Base-by-base conservation (phyloP, 2,888 invertebrate genomes). In the Netelia melanura region DNA sequence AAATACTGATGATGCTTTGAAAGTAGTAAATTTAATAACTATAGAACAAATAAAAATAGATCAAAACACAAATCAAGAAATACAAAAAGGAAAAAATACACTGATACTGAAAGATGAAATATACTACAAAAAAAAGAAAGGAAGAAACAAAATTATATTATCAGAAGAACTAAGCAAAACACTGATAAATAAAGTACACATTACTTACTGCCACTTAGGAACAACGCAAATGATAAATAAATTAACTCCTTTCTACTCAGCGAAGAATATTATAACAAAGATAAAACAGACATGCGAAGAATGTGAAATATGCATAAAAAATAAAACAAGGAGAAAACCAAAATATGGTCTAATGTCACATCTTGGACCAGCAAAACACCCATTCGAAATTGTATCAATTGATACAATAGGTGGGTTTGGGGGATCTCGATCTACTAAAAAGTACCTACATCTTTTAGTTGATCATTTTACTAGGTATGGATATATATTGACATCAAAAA, bases 311-410 rank as follows among this genome's bases (percentile, higher is more conserved):
- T 72, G 71, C 21, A 43, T 58, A 9, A 72, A 72, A 58, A 72
- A 72, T 38, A 72, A 72, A 44, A 58, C 44, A 72, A 72, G 58
- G 30, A 64, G 43, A 72, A 72, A 72, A 72, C 14, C 71, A 11
- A 72, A 72, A 72, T 72, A 72, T 30, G 71, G 71, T 3, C 43
- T 72, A 43, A 58, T 72, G 61, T 58, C 71, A 72, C 71, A 72
- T 23, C 43, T 72, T 43, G 71, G 71, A 1, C 71, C 58, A 58
- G 71, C 58, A 21, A 72, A 58, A 43, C 58, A 72, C 11, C 71
- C 71, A 3, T 72, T 72, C 17, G 58, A 72, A 58, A 72, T 72
- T 44, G 23, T 72, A 61, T 72, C 58, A 3, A 72, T 72, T 58
- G 58, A 72, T n/a, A 72, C 71, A 17, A 44, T 44, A 6, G 44